phyloP scores from a whole-genome alignment of 2,888 invertebrate genomes.

The Caenorhabditis panamensis region DNA sequence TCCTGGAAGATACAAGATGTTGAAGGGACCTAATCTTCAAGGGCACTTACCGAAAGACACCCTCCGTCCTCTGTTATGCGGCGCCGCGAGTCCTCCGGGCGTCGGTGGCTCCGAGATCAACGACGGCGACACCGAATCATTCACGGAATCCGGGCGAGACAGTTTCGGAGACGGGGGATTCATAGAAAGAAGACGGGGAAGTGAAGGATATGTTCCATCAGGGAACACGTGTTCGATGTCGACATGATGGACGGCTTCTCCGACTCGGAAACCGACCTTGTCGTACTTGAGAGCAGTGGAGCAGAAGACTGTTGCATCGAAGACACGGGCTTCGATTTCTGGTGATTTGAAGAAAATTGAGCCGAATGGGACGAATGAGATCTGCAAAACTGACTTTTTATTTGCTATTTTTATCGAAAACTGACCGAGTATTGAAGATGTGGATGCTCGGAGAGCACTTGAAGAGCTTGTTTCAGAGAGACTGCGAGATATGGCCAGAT shows the following conservation, averaged over 20 bases:
- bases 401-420: neutral
- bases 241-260: conserved; percentile 58
- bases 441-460: conserved; percentile 60
- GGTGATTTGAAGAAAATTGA: conserved; percentile 56
- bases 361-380: conserved; percentile 65
- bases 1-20: conserved; percentile 63
- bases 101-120: conserved; percentile 44
- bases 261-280: conserved; percentile 60
- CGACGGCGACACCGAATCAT: conserved; percentile 47
- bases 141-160: conserved; percentile 60
- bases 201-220: conserved; percentile 64
- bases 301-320: conserved; percentile 63
- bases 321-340: conserved; percentile 64
- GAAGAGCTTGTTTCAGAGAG: conserved; percentile 59
- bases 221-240: conserved; percentile 57
- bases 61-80: conserved; percentile 64
- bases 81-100: conserved; percentile 54
- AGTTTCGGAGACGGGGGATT: conserved; percentile 60
- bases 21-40: too few species aligned
- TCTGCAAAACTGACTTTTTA: conserved; percentile 46
- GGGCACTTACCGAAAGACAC: conserved; percentile 67
- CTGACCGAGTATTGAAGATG: conserved; percentile 60
- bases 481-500: conserved; percentile 65
- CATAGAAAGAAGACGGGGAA: conserved; percentile 58
- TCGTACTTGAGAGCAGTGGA: conserved; percentile 57